A percentile compares a stretch with the other conserved stretches of the same genome.
These are phyloP conservation scores for Myopa testacea DNA, from an alignment of 2,888 invertebrate species.

Conservation along the genomic window DNA sequence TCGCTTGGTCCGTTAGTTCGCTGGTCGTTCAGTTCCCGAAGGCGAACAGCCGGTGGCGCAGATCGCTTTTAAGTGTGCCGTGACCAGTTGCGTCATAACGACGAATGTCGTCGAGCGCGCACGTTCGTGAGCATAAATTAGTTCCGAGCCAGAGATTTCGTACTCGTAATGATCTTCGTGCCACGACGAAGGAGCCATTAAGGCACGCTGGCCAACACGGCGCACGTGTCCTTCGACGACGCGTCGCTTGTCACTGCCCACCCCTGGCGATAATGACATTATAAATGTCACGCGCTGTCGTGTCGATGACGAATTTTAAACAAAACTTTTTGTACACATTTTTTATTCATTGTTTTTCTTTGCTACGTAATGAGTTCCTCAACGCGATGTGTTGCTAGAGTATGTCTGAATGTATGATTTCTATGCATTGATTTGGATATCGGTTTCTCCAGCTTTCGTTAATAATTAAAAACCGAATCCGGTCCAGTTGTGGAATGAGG, in stretches of 20 bases:
- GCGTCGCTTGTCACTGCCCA: neutral
- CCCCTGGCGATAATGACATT: conserved; percentile 37
- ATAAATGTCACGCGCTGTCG: conserved; percentile 41
- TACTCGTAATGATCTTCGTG: conserved; percentile 49
- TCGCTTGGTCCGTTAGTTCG: neutral
- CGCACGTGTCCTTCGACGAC: conserved; percentile 35
- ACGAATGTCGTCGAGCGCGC: conserved; percentile 28
- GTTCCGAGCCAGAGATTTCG: conserved; percentile 51
- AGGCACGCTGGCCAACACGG: conserved; percentile 18
- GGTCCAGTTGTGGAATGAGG: neutral
- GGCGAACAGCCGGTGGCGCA: conserved; percentile 9
- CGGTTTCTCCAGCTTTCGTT: neutral
- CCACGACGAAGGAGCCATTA: conserved; percentile 34
- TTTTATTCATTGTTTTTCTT: neutral
- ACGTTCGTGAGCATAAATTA: conserved; percentile 54
- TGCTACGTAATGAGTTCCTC: neutral
- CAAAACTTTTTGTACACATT: neutral
- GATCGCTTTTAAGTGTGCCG: conserved; percentile 15
- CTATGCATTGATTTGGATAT: conserved; percentile 6
- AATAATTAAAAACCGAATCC: neutral
- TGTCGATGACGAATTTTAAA: conserved; percentile 28
- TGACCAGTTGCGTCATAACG: neutral
- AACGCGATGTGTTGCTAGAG: too few relatives aligned
- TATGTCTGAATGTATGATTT: too few relatives aligned
- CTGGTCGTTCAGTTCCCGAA: neutral